Base-by-base conservation (phyloP, 2,797 vertebrate genomes). In the Columba guinea region DNA sequence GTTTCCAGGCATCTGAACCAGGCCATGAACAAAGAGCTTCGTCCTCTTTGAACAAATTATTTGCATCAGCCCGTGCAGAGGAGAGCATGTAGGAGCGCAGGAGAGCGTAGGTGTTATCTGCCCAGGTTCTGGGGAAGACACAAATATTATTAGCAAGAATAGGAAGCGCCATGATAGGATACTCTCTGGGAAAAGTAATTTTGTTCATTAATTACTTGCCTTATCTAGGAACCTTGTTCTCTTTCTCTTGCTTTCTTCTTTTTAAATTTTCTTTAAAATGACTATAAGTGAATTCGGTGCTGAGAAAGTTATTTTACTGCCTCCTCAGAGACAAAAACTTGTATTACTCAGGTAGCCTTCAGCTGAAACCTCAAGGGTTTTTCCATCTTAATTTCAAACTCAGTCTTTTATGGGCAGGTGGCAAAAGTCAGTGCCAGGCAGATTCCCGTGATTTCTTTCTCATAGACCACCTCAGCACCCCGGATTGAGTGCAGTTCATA, bases 151-250 rank as follows among this genome's bases (percentile, higher is more conserved):
- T 95, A 94, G 59, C 68, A 56, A 68, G 92, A 95, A 94, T 90
- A 94, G 88, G 90, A 91, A 92, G 55, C 49, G 1, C 89, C 90
- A 89, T 94, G 96, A 97, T 96, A 97, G 95, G 87, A 93, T 90
- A 74, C 95, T 87, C 89, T 90, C 69, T 92, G 89, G 89, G 87
- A 96, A 94, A 93, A 96, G 80, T 81, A 85, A 94, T 95, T 97
- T 93, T 93, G 89, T 94, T 96, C 95, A 93, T 96, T 97, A 97
- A 97, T 96, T 96, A 93, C 94, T 95, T 93, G 83, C 93, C 93
- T 97, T 96, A 97, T 97, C 97, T 92, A 53, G 17, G 28, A 86
- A 68, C 80, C 55, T 86, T 23, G 28, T 87, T 96, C 95, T 82
- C 52, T 90, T 90, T 92, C 76, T 91, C 93, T 83, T 0, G 0